phyloP scores from a whole-genome alignment of 2,113 vertebrate species.

The Sminthopsis crassicaudata region DNA sequence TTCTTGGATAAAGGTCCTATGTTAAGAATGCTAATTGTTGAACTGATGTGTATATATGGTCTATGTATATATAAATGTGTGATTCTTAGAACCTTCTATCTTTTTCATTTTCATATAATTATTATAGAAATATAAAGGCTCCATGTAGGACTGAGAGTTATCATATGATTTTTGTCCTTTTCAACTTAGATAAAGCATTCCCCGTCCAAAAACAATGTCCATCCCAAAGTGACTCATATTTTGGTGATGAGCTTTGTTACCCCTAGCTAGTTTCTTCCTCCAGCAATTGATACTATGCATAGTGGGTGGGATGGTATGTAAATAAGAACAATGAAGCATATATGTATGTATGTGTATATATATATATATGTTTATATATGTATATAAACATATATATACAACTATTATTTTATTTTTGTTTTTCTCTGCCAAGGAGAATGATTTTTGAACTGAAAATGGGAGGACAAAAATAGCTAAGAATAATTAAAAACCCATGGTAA shows the following conservation, averaged over 20 bases:
- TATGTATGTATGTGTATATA: not conserved
- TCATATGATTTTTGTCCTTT: not conserved
- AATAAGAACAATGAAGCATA: not conserved
- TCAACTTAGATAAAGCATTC: not conserved
- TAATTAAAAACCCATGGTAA: not conserved
- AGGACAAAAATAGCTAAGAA: not conserved
- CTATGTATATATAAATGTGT: not conserved
- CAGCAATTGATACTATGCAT: not conserved
- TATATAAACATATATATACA: not conserved
- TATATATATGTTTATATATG: not conserved
- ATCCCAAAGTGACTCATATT: not conserved
- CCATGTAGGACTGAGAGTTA: not conserved
- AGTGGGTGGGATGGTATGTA: not conserved
- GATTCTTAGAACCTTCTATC: not conserved
- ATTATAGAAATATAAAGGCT: not conserved
- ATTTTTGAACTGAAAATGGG: not conserved
- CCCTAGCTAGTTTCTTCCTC: not conserved
- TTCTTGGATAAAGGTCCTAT: not conserved
- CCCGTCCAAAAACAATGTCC: not conserved
- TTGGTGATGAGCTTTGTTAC: not conserved
- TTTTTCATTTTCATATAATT: not conserved
- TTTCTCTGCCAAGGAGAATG: not conserved
- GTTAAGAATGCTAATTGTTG: not conserved
- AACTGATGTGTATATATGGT: not conserved
- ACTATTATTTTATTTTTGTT: not conserved